phyloP scores from a whole-genome alignment of 2,888 invertebrate genomes.

The Oligia strigilis region DNA sequence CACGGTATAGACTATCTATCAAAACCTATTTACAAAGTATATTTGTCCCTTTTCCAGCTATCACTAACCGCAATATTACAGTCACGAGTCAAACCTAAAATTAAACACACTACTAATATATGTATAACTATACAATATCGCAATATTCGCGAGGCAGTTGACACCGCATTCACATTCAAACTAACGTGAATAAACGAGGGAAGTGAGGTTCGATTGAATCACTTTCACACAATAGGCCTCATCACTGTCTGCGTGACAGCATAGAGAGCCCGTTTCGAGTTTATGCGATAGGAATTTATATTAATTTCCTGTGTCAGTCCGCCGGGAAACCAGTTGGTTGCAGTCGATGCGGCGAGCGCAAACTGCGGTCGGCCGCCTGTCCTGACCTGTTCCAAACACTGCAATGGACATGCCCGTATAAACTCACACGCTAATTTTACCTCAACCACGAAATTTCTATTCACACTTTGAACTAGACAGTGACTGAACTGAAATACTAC shows the following conservation, averaged over 20 bases:
- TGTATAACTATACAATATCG: constrained; percentile 20
- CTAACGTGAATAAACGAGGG: constrained; percentile 79
- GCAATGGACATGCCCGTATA: constrained; percentile 85
- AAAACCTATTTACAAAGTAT: neutral
- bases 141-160: constrained; percentile 71
- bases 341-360: constrained; percentile 82
- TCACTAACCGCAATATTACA: constrained; percentile 1
- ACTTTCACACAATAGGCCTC: constrained; percentile 85
- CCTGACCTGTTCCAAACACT: constrained; percentile 83
- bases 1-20: neutral
- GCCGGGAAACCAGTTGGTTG: constrained; percentile 82
- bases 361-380: constrained; percentile 85
- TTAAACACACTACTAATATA: constrained; percentile 21
- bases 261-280: constrained; percentile 80
- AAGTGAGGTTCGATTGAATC: constrained; percentile 83
- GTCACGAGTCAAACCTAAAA: neutral
- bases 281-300: constrained; percentile 88
- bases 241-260: constrained; percentile 82
- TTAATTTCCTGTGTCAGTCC: constrained; percentile 88
- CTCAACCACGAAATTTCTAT: constrained; percentile 80
- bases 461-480: constrained; percentile 72
- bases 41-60: neutral
- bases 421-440: constrained; percentile 86
- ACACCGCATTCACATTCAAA: constrained; percentile 78
- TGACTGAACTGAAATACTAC: constrained; percentile 54